Conservation (phyloP, 2,888 invertebrate genomes). For the Agrypnus murinus region DNA sequence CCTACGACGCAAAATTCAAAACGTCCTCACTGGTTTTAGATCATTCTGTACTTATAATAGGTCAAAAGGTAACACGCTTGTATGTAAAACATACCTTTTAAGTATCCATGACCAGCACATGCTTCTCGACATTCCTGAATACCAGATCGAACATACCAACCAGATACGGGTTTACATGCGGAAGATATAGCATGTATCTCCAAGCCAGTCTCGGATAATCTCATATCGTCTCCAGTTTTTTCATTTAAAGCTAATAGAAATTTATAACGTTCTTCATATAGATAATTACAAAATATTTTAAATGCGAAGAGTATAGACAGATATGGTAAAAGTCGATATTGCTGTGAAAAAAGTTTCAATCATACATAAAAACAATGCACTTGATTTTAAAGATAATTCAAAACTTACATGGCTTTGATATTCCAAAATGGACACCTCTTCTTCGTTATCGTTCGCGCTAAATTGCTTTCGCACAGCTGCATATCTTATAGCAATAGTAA, state of each 20-base stretch:
- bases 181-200: slow-evolving; percentile 89
- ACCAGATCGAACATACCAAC: slow-evolving; percentile 90
- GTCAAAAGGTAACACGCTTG: too few relatives aligned
- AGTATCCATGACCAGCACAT: slow-evolving; percentile 96
- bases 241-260: slow-evolving; percentile 26
- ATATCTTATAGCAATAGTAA: slow-evolving; percentile 90
- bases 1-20: too few relatives aligned
- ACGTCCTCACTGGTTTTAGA: too few relatives aligned
- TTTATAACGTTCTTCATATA: slow-evolving; percentile 65
- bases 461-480: slow-evolving; percentile 92
- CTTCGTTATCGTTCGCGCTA: slow-evolving; percentile 77
- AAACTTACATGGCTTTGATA: slow-evolving; percentile 86
- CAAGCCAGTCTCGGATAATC: slow-evolving; percentile 70
- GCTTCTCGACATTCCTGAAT: slow-evolving; percentile 95
- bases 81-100: slow-evolving; percentile 74
- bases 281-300: slow-evolving; percentile 76
- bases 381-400: too few relatives aligned
- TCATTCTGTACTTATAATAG: too few relatives aligned
- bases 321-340: slow-evolving; percentile 82
- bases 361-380: too few relatives aligned
- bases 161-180: slow-evolving; percentile 83
- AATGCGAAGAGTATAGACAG: slow-evolving; percentile 77
- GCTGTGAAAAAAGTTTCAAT: slow-evolving; percentile 73
- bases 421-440: slow-evolving; percentile 90
- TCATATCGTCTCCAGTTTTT: not conserved